Base-by-base conservation (phyloP, 2,797 vertebrate species). In the Cyprinella venusta region DNA sequence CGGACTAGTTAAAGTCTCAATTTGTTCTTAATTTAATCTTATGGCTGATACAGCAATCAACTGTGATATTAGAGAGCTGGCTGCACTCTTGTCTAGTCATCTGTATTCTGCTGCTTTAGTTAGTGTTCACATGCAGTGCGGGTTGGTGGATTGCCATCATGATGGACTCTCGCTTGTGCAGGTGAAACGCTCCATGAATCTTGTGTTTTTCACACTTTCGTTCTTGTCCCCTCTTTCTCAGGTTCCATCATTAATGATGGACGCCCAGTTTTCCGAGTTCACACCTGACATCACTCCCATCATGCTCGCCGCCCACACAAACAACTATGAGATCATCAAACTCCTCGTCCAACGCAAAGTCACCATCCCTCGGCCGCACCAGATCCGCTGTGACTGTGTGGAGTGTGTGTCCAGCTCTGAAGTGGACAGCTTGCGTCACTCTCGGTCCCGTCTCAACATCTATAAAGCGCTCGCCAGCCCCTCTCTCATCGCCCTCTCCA, bases 241-340 rank as follows among this genome's bases (percentile, higher is more conserved):
- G 97, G 96, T 99, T 69, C 97, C 97, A 48, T 97, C 96, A 0
- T 89, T 99, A 90, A 97, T 99, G 97, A 98, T 98, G 97, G 97
- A 99, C 89, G 96, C 95, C 0, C 97, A 98, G 92, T 98, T 98
- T 79, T 99, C 97, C 0, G 97, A 99, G 90, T 99, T 98, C 94
- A 98, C 98, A 48, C 98, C 98, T 0, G 97, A 99, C 72, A 98
- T 98, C 90, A 99, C 98, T 69, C 98, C 98, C 40, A 99, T 99
- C 90, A 99, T 99, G 97, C 94, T 99, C 88, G 98, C 98, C 0
- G 97, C 98, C 88, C 98, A 99, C 92, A 98, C 98, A 91, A 99
- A 99, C 94, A 99, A 99, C 94, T 99, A 99, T 1, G 97, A 99
- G 91, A 98, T 99, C 93, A 99, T 99, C 92, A 99, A 99, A 87